Evolutionary conservation across 1,140 invertebrate species (phyloP).

Genomic region (Aradophagus sp.): DNA sequence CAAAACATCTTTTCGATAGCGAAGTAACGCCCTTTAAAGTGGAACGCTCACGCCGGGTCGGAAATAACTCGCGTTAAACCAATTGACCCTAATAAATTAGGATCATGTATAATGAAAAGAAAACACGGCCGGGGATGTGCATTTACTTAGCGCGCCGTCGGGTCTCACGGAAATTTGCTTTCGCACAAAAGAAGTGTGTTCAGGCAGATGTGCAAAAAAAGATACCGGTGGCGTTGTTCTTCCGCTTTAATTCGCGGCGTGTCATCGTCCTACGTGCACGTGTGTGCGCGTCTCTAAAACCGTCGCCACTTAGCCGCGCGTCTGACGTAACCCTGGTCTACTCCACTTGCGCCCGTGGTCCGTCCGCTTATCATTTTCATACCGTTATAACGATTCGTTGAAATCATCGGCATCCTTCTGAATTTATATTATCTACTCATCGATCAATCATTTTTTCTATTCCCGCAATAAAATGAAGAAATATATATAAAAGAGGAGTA

Average conservation of each 20-base stretch:
- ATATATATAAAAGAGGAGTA: too few relatives aligned
- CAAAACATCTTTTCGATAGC: too few relatives aligned
- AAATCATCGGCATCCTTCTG: too few relatives aligned
- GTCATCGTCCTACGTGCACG: constrained; percentile 37
- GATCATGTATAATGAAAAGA: constrained; percentile 40
- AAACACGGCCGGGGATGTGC: constrained; percentile 12
- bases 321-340: constrained; percentile 59
- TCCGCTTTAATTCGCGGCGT: constrained; percentile 63
- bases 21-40: not conserved
- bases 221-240: constrained; percentile 38
- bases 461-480: too few relatives aligned
- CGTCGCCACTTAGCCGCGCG: constrained; percentile 58
- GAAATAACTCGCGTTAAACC: constrained; percentile 10
- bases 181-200: constrained; percentile 23
- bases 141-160: constrained; percentile 21
- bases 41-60: not conserved
- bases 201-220: constrained; percentile 14
- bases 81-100: constrained; percentile 32
- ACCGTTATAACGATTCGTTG: too few relatives aligned
- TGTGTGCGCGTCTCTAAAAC: constrained; percentile 57
- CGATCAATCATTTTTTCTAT: too few relatives aligned
- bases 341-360: constrained; percentile 52
- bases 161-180: constrained; percentile 29
- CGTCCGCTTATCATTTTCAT: constrained; percentile 17
- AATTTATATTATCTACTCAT: too few relatives aligned